Evolutionary conservation across 2,797 vertebrate species (phyloP).

Genomic region (Sparidentex hasta): DNA sequence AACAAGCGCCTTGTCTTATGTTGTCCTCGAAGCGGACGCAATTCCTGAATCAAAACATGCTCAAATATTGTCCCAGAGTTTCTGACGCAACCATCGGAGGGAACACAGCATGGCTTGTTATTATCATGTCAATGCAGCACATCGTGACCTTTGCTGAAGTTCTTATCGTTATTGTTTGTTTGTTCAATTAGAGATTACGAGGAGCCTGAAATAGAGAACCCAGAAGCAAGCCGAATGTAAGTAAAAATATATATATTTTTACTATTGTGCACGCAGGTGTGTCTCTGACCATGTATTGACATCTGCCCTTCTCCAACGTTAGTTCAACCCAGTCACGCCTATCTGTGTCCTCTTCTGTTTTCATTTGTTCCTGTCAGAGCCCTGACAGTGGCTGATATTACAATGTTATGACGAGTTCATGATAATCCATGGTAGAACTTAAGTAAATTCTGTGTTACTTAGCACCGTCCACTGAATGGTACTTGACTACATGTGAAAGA

Average conservation of each 20-base stretch:
- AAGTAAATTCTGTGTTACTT: background rate
- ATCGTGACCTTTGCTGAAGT: constrained; percentile 21
- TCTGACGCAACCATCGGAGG: background rate
- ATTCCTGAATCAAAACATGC: background rate
- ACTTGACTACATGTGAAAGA: too few species aligned
- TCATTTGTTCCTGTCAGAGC: background rate
- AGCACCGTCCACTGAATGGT: too few species aligned
- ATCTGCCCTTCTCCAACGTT: background rate
- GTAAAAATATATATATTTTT: constrained; percentile 80
- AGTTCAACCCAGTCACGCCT: background rate
- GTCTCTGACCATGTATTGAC: background rate
- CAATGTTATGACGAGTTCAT: background rate
- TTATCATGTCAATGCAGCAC: constrained; percentile 11
- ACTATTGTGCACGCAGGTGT: background rate
- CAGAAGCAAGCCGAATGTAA: constrained; percentile 99
- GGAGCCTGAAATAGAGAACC: constrained; percentile 94
- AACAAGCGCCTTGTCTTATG: background rate
- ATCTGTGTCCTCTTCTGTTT: constrained; percentile 14
- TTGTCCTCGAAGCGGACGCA: background rate
- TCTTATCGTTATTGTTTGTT: constrained; percentile 56
- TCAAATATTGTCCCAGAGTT: fast-evolving
- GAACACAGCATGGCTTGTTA: background rate
- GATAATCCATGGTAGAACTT: background rate
- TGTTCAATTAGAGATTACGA: constrained; percentile 92
- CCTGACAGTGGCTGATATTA: too few species aligned